Base-by-base conservation (phyloP, 2,797 vertebrate genomes). In the Scarus forsteni region DNA sequence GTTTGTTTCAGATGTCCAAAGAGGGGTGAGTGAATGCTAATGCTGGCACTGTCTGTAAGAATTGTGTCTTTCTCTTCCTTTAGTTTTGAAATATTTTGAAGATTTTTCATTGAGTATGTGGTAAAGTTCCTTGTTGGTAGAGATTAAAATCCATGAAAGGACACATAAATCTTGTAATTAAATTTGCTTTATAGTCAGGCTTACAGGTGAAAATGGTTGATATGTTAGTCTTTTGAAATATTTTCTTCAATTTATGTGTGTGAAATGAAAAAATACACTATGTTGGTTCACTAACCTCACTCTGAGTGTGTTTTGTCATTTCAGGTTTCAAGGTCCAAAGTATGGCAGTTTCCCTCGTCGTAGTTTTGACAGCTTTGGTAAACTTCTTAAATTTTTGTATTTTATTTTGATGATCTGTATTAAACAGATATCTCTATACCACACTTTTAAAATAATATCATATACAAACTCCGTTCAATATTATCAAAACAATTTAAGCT, bases 361-460 rank as follows among this genome's bases (percentile, higher is more conserved):
- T 8, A 66, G 35, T 66, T 51, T 68, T 8, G 60, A 82, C 54
- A 59, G 51, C 60, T 91, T 89, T 77, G 92, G 94, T 95, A 73
- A 92, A 88, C 2, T 51, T 3, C n/a, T 2, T 27, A 52, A 34
- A 12, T 70, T 0, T 1, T 16, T 63, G 1, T 15, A 10, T 19
- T 10, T 19, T 72, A 48, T 43, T 1, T 27, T 27, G 27, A 27
- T n/a, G n/a, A n/a, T n/a, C n/a, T n/a, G n/a, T n/a, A n/a, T n/a
- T n/a, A n/a, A n/a, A n/a, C n/a, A n/a, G n/a, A n/a, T n/a, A n/a
- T n/a, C n/a, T n/a, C n/a, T n/a, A n/a, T n/a, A 27, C 27, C 27
- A 27, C 27, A 27, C 4, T 27, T 27, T 27, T 27, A 27, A 27
- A 27, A 27, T 27, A 4, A 27, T 27, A 27, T 4, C 2, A 27